Percentiles rank a stretch among this genome's conserved stretches.
phyloP scores from a whole-genome alignment of 2,113 vertebrate genomes.

The Rhinoderma darwinii region DNA sequence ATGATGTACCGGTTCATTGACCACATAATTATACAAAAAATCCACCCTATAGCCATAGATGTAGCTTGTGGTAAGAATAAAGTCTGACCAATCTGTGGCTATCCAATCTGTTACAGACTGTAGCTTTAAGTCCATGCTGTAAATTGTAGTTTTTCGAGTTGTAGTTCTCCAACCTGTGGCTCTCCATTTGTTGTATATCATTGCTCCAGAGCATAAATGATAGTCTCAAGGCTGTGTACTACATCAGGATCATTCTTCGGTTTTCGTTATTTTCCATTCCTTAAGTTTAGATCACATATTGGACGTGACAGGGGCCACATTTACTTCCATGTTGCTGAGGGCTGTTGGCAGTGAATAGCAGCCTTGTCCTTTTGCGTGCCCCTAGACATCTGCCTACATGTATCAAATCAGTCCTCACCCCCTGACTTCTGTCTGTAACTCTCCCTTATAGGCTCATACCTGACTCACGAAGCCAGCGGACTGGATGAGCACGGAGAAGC shows the following conservation, averaged over 20 bases:
- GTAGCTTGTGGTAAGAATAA: no score
- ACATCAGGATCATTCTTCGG: background rate
- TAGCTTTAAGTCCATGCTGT: no score
- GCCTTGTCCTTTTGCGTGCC: background rate
- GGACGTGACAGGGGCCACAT: background rate
- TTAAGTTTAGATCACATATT: background rate
- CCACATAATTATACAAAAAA: no score
- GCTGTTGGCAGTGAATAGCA: background rate
- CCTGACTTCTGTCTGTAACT: background rate
- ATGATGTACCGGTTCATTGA: no score
- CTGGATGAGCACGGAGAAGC: conserved; percentile 92
- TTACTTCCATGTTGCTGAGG: background rate
- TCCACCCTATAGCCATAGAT: no score
- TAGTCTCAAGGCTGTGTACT: background rate
- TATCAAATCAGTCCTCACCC: background rate
- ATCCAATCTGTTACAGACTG: no score
- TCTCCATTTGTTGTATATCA: background rate
- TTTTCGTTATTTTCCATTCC: background rate
- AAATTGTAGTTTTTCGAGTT: no score
- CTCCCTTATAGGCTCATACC: conserved; percentile 82
- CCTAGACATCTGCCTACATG: background rate
- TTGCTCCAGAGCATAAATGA: background rate
- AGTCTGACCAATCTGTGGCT: no score
- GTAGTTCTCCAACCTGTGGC: background rate
- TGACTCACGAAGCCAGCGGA: conserved; percentile 92